A percentile compares a stretch with the other conserved stretches of the same genome.
Evolutionary conservation across 2,888 invertebrate genomes (phyloP).

Genomic region (Antitype chi): DNA sequence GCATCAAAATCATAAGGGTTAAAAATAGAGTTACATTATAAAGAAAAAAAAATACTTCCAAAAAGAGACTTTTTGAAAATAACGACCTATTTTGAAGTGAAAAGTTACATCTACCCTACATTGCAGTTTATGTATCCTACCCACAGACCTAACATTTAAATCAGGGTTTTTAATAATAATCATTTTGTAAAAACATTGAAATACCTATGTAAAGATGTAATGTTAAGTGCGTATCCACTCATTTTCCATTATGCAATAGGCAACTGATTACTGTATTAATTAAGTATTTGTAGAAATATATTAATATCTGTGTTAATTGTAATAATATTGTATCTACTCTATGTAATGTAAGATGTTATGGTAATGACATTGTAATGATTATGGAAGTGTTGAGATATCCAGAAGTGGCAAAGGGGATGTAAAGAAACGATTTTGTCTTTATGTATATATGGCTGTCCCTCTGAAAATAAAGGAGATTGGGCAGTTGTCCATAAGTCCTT

Average conservation of each 20-base stretch:
- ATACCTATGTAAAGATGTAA: conserved; percentile 34
- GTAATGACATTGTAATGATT: conserved; percentile 28
- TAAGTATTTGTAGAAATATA: conserved; percentile 55
- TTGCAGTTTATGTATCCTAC: not conserved
- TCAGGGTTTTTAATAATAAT: conserved; percentile 22
- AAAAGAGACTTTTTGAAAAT: not conserved
- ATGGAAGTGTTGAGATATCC: conserved; percentile 49
- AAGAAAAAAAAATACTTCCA: not conserved
- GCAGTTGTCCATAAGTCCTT: not conserved
- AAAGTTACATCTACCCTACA: conserved; percentile 7
- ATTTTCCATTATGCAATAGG: conserved; percentile 61
- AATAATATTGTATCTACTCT: conserved; percentile 27
- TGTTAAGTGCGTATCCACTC: conserved; percentile 53
- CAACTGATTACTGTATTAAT: conserved; percentile 52
- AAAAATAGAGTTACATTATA: not conserved
- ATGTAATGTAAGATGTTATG: conserved; percentile 8
- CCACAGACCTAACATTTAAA: not conserved
- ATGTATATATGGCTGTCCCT: not conserved
- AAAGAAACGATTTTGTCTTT: not conserved
- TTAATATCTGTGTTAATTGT: conserved; percentile 41
- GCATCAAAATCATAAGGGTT: not conserved
- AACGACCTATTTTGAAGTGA: not conserved
- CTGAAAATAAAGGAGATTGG: not conserved
- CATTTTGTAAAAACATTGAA: conserved; percentile 46
- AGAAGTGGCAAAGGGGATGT: conserved; percentile 31